Evolutionary conservation across 2,797 vertebrate genomes (phyloP), one percentile per base, ranked within the genome.

Genomic region (Taeniopygia guttata): DNA sequence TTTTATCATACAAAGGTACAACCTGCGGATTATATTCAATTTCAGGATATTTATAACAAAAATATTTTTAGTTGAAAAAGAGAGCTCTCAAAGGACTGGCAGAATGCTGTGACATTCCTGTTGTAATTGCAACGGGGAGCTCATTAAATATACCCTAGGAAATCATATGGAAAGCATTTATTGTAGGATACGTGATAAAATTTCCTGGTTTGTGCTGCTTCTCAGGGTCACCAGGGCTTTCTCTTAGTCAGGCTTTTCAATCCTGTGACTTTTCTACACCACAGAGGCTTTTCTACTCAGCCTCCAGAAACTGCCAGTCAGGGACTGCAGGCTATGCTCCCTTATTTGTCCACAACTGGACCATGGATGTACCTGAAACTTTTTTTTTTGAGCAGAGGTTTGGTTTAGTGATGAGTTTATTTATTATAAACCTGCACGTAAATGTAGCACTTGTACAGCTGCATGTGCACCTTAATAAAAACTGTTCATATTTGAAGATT

Each of bases 131-230:
- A 84, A 64, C 58, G 84, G 60, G 72, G 46, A 91, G 43, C 48
- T 92, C 87, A 81, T 89, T 94, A 92, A 89, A 72, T 68, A 83
- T 27, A 85, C 62, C 82, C 76, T 20, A 74, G 78, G 60, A 93
- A 87, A 78, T 58, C 52, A 58, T 16, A 87, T 4, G 29, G 75
- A 87, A 90, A 89, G 76, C 30, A 58, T 40, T 60, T 84, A 74
- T 43, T 51, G 42, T 58, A 64, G 58, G 49, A 43, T 22, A 48
- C n/a, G 29, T 54, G 42, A 52, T 32, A 51, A 70, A 70, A 58
- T 49, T 36, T 68, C 43, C 77, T 63, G 36, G 55, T 81, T 78
- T 84, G 45, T 16, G 7, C 23, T 55, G 42, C 19, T 46, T n/a
- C 49, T 48, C 48, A 38, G 16, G 10, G 49, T 55, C 84, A 58